These are phyloP conservation scores for Cryptoleucopteryx plumbea DNA, from an alignment of 2,113 vertebrate genomes.

Conservation along the genomic window DNA sequence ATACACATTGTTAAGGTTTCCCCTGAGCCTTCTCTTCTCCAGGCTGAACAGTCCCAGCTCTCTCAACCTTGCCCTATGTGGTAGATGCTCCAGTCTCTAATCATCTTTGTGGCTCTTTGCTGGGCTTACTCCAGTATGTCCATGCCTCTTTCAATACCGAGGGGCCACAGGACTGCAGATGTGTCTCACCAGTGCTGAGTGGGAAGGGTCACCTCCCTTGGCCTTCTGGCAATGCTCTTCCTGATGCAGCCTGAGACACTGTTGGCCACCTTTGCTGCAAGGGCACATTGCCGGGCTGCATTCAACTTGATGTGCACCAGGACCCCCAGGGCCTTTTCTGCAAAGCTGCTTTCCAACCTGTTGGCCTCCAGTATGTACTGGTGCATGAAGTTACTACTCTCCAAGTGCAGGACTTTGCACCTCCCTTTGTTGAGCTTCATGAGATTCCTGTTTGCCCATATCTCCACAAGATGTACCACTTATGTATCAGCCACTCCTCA, in stretches of 20 bases:
- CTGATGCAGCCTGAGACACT: not conserved
- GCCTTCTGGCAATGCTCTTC: not conserved
- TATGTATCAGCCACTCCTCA: not conserved
- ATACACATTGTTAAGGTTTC: not conserved
- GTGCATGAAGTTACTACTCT: not conserved
- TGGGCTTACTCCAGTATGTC: not conserved
- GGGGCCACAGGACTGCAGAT: not conserved
- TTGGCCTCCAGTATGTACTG: not conserved
- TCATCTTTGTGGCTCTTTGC: not conserved
- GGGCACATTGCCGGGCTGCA: not conserved
- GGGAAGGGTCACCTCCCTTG: not conserved
- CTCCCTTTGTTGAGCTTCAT: not conserved
- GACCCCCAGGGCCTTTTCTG: not conserved
- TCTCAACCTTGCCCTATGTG: not conserved
- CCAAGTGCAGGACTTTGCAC: not conserved
- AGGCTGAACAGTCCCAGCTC: not conserved
- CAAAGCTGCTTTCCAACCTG: not conserved
- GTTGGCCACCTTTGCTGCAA: not conserved
- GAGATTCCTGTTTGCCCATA: not conserved
- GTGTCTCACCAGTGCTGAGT: not conserved
- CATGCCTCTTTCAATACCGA: not conserved
- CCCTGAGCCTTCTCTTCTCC: not conserved
- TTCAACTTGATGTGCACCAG: not conserved
- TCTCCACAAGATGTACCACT: not conserved
- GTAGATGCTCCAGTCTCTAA: not conserved